Percentiles rank a stretch among this genome's conserved stretches.
These are phyloP conservation scores for Procambarus clarkii DNA, from an alignment of 1,140 invertebrate genomes.

Conservation along the genomic window DNA sequence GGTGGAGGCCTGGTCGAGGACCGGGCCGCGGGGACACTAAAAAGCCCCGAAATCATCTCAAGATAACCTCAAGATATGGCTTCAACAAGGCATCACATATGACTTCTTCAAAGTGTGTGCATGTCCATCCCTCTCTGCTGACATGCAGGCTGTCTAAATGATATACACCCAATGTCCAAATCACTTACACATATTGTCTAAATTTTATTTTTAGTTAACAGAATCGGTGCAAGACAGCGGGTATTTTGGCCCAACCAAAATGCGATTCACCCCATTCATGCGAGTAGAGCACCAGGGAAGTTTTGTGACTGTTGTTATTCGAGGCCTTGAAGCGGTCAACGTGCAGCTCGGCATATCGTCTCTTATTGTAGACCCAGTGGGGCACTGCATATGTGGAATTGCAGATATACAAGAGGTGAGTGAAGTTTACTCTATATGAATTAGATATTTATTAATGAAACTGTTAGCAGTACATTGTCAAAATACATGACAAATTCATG, in stretches of 20 bases:
- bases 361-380: constrained; percentile 74
- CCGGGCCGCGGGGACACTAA: too few relatives aligned
- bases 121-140: too few relatives aligned
- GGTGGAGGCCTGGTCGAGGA: too few relatives aligned
- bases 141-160: too few relatives aligned
- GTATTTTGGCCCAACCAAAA: constrained; percentile 73
- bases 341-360: constrained; percentile 76
- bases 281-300: constrained; percentile 75
- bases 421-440: neutral
- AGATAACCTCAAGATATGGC: too few relatives aligned
- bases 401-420: constrained; percentile 63
- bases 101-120: too few relatives aligned
- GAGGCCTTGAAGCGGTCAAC: constrained; percentile 76
- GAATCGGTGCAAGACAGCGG: constrained; percentile 75
- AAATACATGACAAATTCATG: too few relatives aligned
- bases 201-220: constrained; percentile 52
- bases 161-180: neutral
- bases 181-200: neutral
- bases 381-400: constrained; percentile 74
- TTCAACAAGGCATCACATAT: too few relatives aligned
- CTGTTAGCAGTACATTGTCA: too few relatives aligned
- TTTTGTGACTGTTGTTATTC: constrained; percentile 75
- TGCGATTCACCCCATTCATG: constrained; percentile 76
- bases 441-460: too few relatives aligned
- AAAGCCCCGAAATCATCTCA: too few relatives aligned